These are phyloP conservation scores for Tricholauxania praeusta DNA, from an alignment of 2,888 invertebrate species.

Conservation along the genomic window DNA sequence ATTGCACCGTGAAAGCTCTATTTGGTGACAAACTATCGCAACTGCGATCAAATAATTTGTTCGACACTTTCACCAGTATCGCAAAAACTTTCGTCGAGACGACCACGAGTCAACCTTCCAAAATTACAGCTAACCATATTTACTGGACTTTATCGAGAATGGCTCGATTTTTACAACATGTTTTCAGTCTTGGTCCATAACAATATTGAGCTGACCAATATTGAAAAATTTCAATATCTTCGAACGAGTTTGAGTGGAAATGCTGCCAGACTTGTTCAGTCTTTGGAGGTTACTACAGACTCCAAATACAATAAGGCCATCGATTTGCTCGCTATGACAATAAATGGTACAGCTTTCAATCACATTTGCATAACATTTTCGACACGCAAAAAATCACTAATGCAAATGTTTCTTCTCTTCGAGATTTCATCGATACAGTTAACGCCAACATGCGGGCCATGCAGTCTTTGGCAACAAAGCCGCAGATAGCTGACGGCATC, in stretches of 20 bases:
- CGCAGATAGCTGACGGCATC: slow-evolving; percentile 28
- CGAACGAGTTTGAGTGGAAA: slow-evolving; percentile 34
- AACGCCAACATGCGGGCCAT: slow-evolving; percentile 28
- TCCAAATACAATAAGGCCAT: slow-evolving; percentile 41
- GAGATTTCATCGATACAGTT: too few relatives aligned
- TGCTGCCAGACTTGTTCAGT: slow-evolving; percentile 34
- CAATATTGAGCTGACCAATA: slow-evolving; percentile 30
- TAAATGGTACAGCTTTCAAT: too few relatives aligned
- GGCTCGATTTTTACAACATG: slow-evolving; percentile 41
- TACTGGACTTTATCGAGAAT: slow-evolving; percentile 35
- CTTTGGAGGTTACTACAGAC: slow-evolving; percentile 40
- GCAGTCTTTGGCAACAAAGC: slow-evolving; percentile 11
- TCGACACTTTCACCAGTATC: not conserved
- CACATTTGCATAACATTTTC: too few relatives aligned
- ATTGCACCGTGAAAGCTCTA: too few relatives aligned
- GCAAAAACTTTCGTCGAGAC: too few relatives aligned
- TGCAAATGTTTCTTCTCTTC: too few relatives aligned
- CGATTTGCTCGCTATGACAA: slow-evolving; percentile 31
- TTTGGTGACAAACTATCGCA: too few relatives aligned
- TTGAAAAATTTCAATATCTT: slow-evolving; percentile 41
- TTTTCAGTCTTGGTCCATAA: slow-evolving; percentile 34
- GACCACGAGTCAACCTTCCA: slow-evolving; percentile 33
- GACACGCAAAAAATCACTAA: too few relatives aligned
- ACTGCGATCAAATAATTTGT: not conserved
- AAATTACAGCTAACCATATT: slow-evolving; percentile 37